Evolutionary conservation across 2,888 invertebrate genomes (phyloP).

Genomic region (Aphrophora alni): DNA sequence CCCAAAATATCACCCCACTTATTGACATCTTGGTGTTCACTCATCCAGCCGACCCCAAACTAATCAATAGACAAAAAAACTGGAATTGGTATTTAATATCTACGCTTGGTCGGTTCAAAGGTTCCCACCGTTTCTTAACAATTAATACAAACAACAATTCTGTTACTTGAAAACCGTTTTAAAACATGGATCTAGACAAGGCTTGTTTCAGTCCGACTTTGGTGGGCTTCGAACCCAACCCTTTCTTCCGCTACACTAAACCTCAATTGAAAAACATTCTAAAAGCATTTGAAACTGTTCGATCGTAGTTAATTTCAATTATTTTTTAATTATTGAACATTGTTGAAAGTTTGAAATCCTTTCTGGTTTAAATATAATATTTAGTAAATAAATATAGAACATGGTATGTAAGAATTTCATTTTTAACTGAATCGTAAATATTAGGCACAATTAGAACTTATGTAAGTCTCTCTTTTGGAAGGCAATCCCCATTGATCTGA

Average conservation of each 20-base stretch:
- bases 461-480: too few species aligned
- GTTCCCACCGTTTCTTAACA: conserved; percentile 29
- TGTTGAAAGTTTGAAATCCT: neutral
- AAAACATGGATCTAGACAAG: neutral
- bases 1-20: conserved; percentile 23
- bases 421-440: too few species aligned
- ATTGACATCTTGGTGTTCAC: conserved; percentile 30
- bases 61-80: conserved; percentile 37
- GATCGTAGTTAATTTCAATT: neutral
- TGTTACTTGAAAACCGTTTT: conserved; percentile 6
- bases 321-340: neutral
- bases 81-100: conserved; percentile 38
- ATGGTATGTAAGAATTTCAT: too few species aligned
- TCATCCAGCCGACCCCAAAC: conserved; percentile 21
- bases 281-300: neutral
- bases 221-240: neutral
- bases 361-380: too few species aligned
- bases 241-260: neutral
- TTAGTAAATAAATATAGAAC: too few species aligned
- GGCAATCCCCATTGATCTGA: too few species aligned
- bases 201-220: neutral
- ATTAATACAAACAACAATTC: conserved; percentile 31
- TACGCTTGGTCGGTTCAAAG: conserved; percentile 15
- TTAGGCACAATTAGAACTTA: too few species aligned
- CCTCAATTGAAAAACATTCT: neutral